Percentiles rank a stretch among this genome's conserved stretches.
Evolutionary conservation across 2,888 invertebrate species (phyloP).

Genomic region (Pollenia griseotomentosa): DNA sequence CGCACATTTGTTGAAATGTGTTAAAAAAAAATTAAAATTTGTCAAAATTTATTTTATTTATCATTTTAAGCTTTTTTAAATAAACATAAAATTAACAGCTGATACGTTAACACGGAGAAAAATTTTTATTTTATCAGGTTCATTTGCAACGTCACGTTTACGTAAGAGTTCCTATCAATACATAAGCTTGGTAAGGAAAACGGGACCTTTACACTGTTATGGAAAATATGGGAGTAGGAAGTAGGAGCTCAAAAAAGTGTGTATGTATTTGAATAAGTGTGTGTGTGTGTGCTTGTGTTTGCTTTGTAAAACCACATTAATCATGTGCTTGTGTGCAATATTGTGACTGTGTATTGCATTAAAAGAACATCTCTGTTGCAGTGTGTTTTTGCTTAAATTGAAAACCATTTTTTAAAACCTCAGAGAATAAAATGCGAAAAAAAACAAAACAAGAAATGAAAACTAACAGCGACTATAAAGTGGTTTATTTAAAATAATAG

Average conservation of each 20-base stretch:
- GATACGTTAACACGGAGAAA: too few relatives aligned
- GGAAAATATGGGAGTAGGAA: neutral
- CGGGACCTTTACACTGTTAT: neutral
- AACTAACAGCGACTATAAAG: conserved; percentile 41
- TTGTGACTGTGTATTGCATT: conserved; percentile 52
- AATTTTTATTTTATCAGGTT: too few relatives aligned
- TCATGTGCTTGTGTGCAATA: conserved; percentile 63
- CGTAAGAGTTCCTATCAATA: too few relatives aligned
- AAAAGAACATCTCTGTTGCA: conserved; percentile 55
- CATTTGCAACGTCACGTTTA: too few relatives aligned
- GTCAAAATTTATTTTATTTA: too few relatives aligned
- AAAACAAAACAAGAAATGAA: conserved; percentile 10
- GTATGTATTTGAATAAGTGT: neutral
- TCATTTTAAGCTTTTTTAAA: too few relatives aligned
- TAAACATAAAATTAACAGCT: too few relatives aligned
- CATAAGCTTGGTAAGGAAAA: too few relatives aligned
- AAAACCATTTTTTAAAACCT: conserved; percentile 57
- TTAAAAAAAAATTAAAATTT: too few relatives aligned
- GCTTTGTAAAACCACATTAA: conserved; percentile 63
- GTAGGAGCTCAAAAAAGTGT: neutral
- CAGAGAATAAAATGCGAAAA: conserved; percentile 20
- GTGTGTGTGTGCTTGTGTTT: neutral
- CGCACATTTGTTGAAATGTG: too few relatives aligned
- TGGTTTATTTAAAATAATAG: conserved; percentile 53
- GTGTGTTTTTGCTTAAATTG: conserved; percentile 39